Evolutionary conservation across 1,140 invertebrate genomes (phyloP).

Genomic region (Nylanderia fulva): DNA sequence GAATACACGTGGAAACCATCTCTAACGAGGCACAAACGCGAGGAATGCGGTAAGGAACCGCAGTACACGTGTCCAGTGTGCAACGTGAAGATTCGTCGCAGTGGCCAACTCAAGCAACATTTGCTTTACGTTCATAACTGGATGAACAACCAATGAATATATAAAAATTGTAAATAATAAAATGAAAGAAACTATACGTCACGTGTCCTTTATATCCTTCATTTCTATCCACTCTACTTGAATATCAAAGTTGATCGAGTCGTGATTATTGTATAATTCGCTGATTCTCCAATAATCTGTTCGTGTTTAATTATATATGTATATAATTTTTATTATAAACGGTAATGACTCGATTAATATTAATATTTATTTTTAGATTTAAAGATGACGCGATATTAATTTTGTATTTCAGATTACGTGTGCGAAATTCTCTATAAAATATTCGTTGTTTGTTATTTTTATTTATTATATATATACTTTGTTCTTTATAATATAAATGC

Average conservation of each 20-base stretch:
- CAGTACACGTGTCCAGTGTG: slow-evolving; percentile 75
- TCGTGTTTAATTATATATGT: too few relatives aligned
- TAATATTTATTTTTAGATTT: too few relatives aligned
- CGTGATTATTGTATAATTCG: background rate
- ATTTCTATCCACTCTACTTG: background rate
- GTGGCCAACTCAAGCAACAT: slow-evolving; percentile 76
- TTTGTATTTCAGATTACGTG: background rate
- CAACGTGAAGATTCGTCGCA: slow-evolving; percentile 53
- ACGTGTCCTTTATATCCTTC: background rate
- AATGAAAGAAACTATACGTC: slow-evolving; percentile 5
- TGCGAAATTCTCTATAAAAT: background rate
- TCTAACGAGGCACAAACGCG: slow-evolving; percentile 81
- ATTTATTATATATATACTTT: too few relatives aligned
- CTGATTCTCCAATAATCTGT: background rate
- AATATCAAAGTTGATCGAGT: background rate
- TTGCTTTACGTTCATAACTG: slow-evolving; percentile 73
- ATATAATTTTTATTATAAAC: too few relatives aligned
- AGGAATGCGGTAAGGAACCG: slow-evolving; percentile 84
- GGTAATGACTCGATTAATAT: too few relatives aligned
- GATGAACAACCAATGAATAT: slow-evolving; percentile 11
- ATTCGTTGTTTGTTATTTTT: background rate
- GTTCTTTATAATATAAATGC: background rate
- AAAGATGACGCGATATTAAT: background rate
- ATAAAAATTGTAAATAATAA: slow-evolving; percentile 22
- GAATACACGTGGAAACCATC: slow-evolving; percentile 84